These are phyloP conservation scores for Coreoperca whiteheadi DNA, from an alignment of 2,113 vertebrate species.

Conservation along the genomic window DNA sequence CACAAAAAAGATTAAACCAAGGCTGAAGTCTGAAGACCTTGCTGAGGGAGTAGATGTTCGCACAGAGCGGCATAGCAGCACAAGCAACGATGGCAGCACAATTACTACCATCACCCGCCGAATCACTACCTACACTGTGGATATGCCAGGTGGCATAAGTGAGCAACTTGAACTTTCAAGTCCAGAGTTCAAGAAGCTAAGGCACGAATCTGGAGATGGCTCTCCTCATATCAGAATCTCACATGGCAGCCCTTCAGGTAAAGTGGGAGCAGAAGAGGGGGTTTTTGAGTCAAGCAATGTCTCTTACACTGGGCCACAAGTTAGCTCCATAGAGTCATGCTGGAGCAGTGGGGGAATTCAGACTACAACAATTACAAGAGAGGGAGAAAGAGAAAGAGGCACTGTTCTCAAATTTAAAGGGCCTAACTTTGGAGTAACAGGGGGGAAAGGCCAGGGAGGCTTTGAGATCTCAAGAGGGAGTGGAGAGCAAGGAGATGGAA, in stretches of 20 bases:
- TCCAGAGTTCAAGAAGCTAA: conserved; percentile 85
- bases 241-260: conserved; percentile 75
- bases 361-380: conserved; percentile 66
- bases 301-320: conserved; percentile 72
- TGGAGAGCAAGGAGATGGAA: conserved; percentile 52
- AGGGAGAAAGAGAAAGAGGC: conserved; percentile 65
- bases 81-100: conserved; percentile 87
- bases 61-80: conserved; percentile 91
- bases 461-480: conserved; percentile 61
- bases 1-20: conserved; percentile 95
- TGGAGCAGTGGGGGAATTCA: conserved; percentile 69
- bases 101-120: conserved; percentile 92
- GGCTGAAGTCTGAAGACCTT: conserved; percentile 90
- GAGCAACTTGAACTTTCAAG: conserved; percentile 84
- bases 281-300: conserved; percentile 75
- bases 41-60: conserved; percentile 86
- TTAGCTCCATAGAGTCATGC: conserved; percentile 72
- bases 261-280: conserved; percentile 68
- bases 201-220: conserved; percentile 81
- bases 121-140: conserved; percentile 95
- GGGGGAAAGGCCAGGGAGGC: conserved; percentile 39
- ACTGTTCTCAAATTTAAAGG: conserved; percentile 73
- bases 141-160: conserved; percentile 85
- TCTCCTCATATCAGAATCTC: conserved; percentile 71
- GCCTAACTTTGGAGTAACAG: conserved; percentile 68